Evolutionary conservation across 2,113 vertebrate species (phyloP), one percentile per base, ranked within the genome.

Genomic region (Platichthys flesus): DNA sequence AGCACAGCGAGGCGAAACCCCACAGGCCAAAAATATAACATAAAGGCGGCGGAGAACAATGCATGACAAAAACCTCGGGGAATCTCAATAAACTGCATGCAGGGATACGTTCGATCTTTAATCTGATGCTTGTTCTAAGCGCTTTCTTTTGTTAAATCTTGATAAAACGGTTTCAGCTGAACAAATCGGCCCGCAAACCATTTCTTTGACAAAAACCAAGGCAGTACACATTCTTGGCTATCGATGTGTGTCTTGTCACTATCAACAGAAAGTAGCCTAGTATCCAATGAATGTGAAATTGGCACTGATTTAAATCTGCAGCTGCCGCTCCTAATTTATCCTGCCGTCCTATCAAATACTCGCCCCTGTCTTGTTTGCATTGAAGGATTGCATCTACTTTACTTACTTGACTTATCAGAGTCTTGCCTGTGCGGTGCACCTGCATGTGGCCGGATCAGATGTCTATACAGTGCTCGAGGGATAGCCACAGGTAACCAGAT

Each of bases 11-110:
- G 89, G 76, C 2, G 67, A 92, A 87, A 82, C 56, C 80, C 76
- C 67, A 35, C 31, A 10, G 40, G 80, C 86, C 85, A 81, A 91
- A 92, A 90, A 91, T 91, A 91, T 84, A 89, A 76, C 76, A 84
- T 88, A 71, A 84, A 91, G 68, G 76, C 78, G 73, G 63, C 0
- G 35, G 42, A 18, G 78, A 92, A 93, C 89, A 93, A 93, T 91
- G 74, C 83, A 76, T 37, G 78, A 74, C 82, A 88, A 87, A 82
- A 35, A 74, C 61, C 28, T 9, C 49, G 69, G 45, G 86, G 69
- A 88, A 72, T 57, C 40, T 74, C 78, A 88, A 84, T 74, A 89
- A 87, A 88, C 67, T 21, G 42, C 20, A 13, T 35, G 52, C 42
- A 65, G n/a, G 2, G 26, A 57, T 1, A 15, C 56, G 71, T 70